These are phyloP conservation scores for Platypus cylindrus DNA, from an alignment of 2,888 invertebrate genomes.

Conservation along the genomic window DNA sequence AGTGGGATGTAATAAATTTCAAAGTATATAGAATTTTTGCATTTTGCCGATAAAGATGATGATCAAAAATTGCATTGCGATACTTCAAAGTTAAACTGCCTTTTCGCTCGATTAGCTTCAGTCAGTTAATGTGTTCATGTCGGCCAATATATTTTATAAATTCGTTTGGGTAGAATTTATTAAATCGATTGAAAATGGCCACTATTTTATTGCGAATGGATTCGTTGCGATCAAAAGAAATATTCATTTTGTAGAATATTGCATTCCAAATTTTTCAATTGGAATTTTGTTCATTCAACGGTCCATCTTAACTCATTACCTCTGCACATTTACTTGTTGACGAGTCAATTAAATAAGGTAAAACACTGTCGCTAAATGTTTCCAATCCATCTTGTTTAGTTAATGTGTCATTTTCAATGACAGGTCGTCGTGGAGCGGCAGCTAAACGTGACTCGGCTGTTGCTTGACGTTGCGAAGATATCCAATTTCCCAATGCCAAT, in stretches of 20 bases:
- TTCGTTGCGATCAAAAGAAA: too few species aligned
- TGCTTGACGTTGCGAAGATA: slow-evolving; percentile 35
- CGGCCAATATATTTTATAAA: too few species aligned
- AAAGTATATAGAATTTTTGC: too few species aligned
- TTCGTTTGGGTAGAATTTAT: too few species aligned
- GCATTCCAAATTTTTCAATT: background rate
- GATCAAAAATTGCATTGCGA: too few species aligned
- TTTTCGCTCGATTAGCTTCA: too few species aligned
- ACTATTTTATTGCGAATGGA: too few species aligned
- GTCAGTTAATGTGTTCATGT: too few species aligned
- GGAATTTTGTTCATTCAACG: background rate
- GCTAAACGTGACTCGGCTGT: slow-evolving; percentile 43
- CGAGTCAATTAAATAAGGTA: slow-evolving; percentile 52
- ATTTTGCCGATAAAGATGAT: too few species aligned
- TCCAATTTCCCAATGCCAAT: slow-evolving; percentile 70
- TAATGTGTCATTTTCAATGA: slow-evolving; percentile 40
- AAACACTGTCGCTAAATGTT: slow-evolving; percentile 42
- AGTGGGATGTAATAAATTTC: too few species aligned
- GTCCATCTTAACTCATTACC: slow-evolving; percentile 7
- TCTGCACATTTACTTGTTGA: slow-evolving; percentile 65
- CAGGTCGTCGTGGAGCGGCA: slow-evolving; percentile 24
- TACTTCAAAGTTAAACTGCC: too few species aligned
- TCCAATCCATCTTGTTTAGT: slow-evolving; percentile 29
- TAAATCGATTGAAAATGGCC: too few species aligned
- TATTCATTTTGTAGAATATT: background rate